A percentile compares a stretch with the other conserved stretches of the same genome.
phyloP scores from a whole-genome alignment of 23 tunicate species.

The Halocynthia aurantium region DNA sequence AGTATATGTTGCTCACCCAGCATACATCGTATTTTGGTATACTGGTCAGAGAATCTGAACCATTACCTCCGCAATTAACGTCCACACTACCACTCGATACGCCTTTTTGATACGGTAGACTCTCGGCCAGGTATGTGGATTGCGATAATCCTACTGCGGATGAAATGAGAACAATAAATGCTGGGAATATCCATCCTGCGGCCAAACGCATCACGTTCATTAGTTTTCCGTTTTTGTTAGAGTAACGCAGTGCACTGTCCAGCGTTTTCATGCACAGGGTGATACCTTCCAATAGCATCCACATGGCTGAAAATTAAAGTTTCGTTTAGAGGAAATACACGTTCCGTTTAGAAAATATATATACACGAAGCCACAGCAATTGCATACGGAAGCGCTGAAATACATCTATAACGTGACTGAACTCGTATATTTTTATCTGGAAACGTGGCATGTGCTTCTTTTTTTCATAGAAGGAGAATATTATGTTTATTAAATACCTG shows the following conservation, averaged over 20 bases:
- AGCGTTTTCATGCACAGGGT: constrained; percentile 31
- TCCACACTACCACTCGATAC: too few species aligned
- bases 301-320: constrained; percentile 14
- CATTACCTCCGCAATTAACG: too few species aligned
- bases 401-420: too few species aligned
- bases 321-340: too few species aligned
- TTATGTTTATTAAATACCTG: constrained; percentile 18
- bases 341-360: too few species aligned
- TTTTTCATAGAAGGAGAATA: too few species aligned
- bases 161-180: constrained; percentile 15
- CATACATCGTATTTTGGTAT: constrained; percentile 14
- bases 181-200: constrained; percentile 36
- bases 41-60: neutral
- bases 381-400: too few species aligned
- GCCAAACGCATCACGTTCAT: neutral
- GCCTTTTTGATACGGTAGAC: neutral
- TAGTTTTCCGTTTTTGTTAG: neutral
- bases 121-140: neutral
- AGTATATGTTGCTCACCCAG: constrained; percentile 15
- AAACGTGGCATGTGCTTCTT: too few species aligned
- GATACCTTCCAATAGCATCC: constrained; percentile 47
- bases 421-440: too few species aligned
- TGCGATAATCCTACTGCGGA: constrained; percentile 17
- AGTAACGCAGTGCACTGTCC: constrained; percentile 6
- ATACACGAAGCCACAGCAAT: too few species aligned